A percentile compares a stretch with the other conserved stretches of the same genome.
Conservation (phyloP, 2,797 vertebrate species). For the Ceryle rudis region DNA sequence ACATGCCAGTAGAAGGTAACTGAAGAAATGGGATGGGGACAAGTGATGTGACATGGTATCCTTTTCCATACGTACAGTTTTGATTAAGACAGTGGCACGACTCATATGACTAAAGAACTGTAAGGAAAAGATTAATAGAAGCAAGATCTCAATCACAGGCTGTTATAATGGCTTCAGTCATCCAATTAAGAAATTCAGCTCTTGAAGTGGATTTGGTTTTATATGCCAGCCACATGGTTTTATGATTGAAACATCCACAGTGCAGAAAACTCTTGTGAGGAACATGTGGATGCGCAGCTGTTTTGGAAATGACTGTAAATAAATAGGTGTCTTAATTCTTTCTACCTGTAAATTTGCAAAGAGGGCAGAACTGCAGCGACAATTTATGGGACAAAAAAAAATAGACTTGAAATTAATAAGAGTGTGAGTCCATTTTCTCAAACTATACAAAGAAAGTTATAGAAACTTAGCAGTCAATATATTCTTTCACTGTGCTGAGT, state of each 20-base stretch:
- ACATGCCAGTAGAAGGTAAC: background rate
- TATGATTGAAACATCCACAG: conserved; percentile 12
- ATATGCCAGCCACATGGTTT: background rate
- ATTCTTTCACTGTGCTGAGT: conserved; percentile 62
- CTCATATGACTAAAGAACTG: background rate
- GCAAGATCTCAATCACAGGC: background rate
- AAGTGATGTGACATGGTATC: background rate
- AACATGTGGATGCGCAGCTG: conserved; percentile 21
- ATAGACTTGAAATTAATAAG: conserved; percentile 9
- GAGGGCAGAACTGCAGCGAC: background rate
- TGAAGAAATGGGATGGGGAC: background rate
- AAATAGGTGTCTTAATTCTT: conserved; percentile 15
- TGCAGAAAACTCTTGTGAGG: conserved; percentile 4
- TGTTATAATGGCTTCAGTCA: background rate
- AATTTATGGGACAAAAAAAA: conserved; percentile 7
- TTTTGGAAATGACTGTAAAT: conserved; percentile 8
- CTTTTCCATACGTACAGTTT: background rate
- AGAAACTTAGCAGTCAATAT: conserved; percentile 55
- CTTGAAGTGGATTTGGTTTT: background rate
- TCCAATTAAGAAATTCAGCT: background rate
- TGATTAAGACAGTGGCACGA: background rate
- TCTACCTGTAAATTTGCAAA: background rate
- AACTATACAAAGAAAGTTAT: background rate
- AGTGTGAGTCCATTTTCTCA: background rate
- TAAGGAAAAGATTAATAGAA: background rate